Percentiles rank a stretch among this genome's conserved stretches.
Conservation (phyloP, 2,797 vertebrate species). For the Gallinago stenura region DNA sequence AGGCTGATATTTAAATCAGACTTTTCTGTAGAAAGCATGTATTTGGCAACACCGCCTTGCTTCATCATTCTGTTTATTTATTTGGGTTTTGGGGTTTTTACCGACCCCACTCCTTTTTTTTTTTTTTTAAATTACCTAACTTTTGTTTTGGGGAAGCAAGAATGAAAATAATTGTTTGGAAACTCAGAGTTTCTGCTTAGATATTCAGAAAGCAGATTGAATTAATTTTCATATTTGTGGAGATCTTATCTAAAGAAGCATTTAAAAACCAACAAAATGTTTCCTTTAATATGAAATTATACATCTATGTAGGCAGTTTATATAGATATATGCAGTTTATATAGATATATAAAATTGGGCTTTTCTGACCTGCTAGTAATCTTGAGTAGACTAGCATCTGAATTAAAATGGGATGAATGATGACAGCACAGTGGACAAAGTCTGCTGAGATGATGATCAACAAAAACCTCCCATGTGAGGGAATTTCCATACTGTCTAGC, state of each 20-base stretch:
- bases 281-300: neutral
- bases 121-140: neutral
- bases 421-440: neutral
- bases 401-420: neutral
- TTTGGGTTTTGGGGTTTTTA: neutral
- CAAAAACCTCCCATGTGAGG: neutral
- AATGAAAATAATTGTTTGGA: neutral
- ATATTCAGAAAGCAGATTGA: neutral
- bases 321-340: neutral
- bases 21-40: neutral
- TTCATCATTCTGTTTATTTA: neutral
- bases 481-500: neutral
- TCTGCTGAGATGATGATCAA: neutral
- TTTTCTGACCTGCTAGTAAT: neutral
- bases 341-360: neutral
- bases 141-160: neutral
- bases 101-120: accelerated
- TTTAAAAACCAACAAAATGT: neutral
- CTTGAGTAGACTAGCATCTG: neutral
- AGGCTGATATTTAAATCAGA: neutral
- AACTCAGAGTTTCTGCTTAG: neutral
- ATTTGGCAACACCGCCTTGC: neutral
- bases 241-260: neutral
- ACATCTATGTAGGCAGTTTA: neutral
- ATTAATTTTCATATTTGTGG: neutral